Base-by-base conservation (phyloP, 2,888 invertebrate species). In the Clostera curtula region DNA sequence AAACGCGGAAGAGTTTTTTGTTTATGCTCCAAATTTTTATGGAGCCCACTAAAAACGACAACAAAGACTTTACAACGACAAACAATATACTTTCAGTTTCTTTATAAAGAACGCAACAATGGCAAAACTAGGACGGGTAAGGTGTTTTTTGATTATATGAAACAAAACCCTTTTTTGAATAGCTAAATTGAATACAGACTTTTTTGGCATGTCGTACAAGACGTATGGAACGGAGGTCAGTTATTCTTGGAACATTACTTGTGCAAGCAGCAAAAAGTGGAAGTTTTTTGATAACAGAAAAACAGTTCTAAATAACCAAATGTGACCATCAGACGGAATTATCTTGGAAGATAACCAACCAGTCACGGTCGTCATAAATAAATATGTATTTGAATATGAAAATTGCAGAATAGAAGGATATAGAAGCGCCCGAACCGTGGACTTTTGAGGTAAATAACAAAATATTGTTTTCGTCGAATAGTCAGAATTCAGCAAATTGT, bases 81-180 rank as follows among this genome's bases (percentile, higher is more conserved):
- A 50, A 80, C 83, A 82, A 80, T 75, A 49, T 57, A 83, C 83
- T 83, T 79, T 83, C 83, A 75, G 62, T 83, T 83, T 83, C 83
- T 77, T 75, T 83, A 82, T 82, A 80, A 80, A 79, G n/a, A 59
- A 30, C 40, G 36, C 59, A 73, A 77, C 59, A 42, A 49, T 31
- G 33, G 41, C 34, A 34, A 42, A 43, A 42, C 45, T 40, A 47
- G 43, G 51, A 61, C 42, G 53, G 56, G 61, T 62, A 62, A 80
- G 80, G 80, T 80, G 77, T 76, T 82, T 82, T 83, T 82, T 69
- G 68, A 79, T 74, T 62, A 42, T 44, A 47, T 40, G 56, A 64
- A 49, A 68, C 80, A 74, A 79, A 76, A 45, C 28, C 25, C 32
- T 59, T 59, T 68, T 69, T 55, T 46, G 52, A 58, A 67, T 73